Conservation (phyloP, 2,113 vertebrate genomes). For the Microcebus jonahi region DNA sequence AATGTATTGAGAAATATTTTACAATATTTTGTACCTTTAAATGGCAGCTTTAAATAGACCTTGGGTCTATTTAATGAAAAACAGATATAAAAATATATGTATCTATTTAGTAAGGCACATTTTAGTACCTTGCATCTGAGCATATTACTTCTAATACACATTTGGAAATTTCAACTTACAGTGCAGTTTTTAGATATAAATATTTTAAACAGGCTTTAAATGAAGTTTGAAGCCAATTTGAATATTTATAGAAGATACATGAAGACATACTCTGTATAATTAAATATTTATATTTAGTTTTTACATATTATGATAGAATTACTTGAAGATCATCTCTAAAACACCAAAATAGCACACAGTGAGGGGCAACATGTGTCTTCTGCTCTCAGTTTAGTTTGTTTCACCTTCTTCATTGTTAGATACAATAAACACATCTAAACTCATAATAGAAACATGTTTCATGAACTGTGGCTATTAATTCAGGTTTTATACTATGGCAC, state of each 20-base stretch:
- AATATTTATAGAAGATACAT: neutral
- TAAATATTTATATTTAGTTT: conserved; percentile 7
- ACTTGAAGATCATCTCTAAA: conserved; percentile 8
- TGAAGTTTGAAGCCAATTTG: neutral
- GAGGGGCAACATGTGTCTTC: neutral
- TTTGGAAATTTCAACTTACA: conserved; percentile 27
- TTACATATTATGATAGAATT: neutral
- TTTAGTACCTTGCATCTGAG: neutral
- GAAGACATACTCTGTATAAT: neutral
- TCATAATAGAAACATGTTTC: neutral
- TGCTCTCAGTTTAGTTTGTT: neutral
- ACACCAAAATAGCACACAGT: neutral
- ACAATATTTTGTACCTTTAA: conserved; percentile 27
- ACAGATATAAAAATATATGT: neutral
- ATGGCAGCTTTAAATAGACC: neutral
- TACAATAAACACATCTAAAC: neutral
- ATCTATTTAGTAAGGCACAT: neutral
- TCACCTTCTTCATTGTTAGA: neutral
- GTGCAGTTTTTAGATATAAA: conserved; percentile 17
- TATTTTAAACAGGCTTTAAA: neutral
- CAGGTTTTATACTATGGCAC: neutral
- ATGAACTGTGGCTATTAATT: neutral
- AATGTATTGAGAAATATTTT: neutral
- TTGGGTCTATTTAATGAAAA: conserved; percentile 18
- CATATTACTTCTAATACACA: neutral